These are phyloP conservation scores for Hylomyscus alleni DNA, from an alignment of 2,797 vertebrate genomes.

Conservation along the genomic window DNA sequence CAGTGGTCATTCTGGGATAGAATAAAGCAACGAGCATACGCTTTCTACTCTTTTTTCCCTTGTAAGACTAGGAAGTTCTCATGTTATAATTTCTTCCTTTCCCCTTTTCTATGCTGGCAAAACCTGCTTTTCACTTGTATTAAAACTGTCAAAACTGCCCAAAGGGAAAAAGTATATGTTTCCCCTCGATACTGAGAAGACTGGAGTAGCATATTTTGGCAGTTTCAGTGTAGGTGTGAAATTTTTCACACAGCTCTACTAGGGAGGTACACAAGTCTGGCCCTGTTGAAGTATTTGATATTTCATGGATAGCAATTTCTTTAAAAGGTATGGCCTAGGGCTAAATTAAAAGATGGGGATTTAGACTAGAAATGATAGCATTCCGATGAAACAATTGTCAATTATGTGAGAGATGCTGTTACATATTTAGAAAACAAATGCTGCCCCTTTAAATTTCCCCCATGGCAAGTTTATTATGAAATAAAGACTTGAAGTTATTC, in stretches of 20 bases:
- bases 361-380: constrained; percentile 86
- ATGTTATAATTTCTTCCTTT: constrained; percentile 79
- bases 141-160: constrained; percentile 85
- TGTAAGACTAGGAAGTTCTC: constrained; percentile 68
- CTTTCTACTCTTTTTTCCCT: constrained; percentile 58
- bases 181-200: constrained; percentile 78
- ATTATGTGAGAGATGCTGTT: constrained; percentile 83
- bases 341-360: constrained; percentile 89
- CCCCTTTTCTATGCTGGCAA: constrained; percentile 78
- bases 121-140: constrained; percentile 84
- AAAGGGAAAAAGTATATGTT: constrained; percentile 84
- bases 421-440: constrained; percentile 85
- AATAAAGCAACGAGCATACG: constrained; percentile 37
- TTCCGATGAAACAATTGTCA: constrained; percentile 86
- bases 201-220: constrained; percentile 83
- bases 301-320: constrained; percentile 88
- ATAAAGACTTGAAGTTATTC: constrained; percentile 76
- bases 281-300: constrained; percentile 86
- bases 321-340: constrained; percentile 88
- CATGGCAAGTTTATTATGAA: constrained; percentile 83
- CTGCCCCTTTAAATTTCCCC: constrained; percentile 80
- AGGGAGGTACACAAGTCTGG: constrained; percentile 82
- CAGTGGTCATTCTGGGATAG: constrained; percentile 59
- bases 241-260: constrained; percentile 83
- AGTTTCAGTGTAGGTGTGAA: constrained; percentile 83